phyloP scores from a whole-genome alignment of 2,888 invertebrate species.

The Pollenia angustigena region DNA sequence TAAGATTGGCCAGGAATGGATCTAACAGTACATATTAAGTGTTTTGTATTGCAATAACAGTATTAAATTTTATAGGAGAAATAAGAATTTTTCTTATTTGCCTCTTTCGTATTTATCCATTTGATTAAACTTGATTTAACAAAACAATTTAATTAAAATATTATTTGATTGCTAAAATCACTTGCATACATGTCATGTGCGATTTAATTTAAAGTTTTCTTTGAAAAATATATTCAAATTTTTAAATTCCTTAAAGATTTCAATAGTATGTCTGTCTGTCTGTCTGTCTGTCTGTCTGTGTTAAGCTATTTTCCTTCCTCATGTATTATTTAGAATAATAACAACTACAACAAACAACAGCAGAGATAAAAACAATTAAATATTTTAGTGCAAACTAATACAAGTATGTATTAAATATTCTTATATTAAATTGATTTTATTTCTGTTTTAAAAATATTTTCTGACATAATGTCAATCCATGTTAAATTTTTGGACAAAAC shows the following conservation, averaged over 20 bases:
- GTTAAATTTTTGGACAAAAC: not conserved
- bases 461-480: slow-evolving; percentile 64
- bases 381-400: slow-evolving; percentile 31
- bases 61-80: not conserved
- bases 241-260: slow-evolving; percentile 41
- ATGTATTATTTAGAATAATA: slow-evolving; percentile 28
- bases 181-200: slow-evolving; percentile 25
- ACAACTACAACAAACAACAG: slow-evolving; percentile 4
- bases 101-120: not conserved
- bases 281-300: not conserved
- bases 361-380: slow-evolving; percentile 18
- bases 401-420: slow-evolving; percentile 26
- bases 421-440: slow-evolving; percentile 49
- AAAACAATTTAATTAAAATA: slow-evolving; percentile 55
- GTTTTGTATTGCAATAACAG: not conserved
- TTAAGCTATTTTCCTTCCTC: slow-evolving; percentile 1
- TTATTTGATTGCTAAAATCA: slow-evolving; percentile 53
- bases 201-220: slow-evolving; percentile 29
- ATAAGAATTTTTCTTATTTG: not conserved
- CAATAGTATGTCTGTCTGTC: not conserved
- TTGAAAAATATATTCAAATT: slow-evolving; percentile 6
- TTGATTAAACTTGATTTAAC: slow-evolving; percentile 25
- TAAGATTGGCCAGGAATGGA: too few relatives aligned
- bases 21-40: too few relatives aligned
- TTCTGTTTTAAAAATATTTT: slow-evolving; percentile 29